Evolutionary conservation across 2,113 vertebrate species (phyloP).

Genomic region (Oreochromis aureus): DNA sequence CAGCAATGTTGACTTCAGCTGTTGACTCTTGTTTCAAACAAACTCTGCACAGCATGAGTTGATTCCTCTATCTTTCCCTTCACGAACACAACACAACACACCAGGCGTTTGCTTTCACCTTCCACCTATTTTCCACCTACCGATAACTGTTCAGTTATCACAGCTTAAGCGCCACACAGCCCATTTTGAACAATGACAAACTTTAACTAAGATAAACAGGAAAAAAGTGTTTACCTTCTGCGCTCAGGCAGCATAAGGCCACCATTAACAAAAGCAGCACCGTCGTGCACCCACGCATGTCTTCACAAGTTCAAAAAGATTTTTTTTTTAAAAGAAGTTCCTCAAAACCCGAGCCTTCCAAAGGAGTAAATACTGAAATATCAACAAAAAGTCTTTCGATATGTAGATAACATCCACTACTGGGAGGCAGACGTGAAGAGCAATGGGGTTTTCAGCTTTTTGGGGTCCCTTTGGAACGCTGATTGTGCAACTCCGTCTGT

Average conservation of each 20-base stretch:
- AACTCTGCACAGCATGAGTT: background rate
- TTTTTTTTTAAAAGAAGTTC: background rate
- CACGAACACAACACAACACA: background rate
- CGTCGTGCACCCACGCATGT: conserved; percentile 87
- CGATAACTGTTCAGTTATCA: background rate
- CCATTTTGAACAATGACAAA: background rate
- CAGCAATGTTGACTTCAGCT: background rate
- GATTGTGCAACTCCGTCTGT: conserved; percentile 47
- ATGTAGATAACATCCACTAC: conserved; percentile 17
- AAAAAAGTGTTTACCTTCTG: conserved; percentile 80
- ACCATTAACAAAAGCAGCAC: conserved; percentile 83
- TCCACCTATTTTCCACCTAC: background rate
- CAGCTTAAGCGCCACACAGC: background rate
- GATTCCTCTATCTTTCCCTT: background rate
- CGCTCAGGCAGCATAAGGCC: conserved; percentile 77
- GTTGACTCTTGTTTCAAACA: background rate
- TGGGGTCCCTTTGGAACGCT: conserved; percentile 9
- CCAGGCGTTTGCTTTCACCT: background rate
- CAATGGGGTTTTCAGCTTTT: background rate
- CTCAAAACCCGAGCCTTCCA: background rate
- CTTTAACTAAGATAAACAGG: background rate
- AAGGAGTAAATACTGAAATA: background rate
- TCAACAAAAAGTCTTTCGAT: background rate
- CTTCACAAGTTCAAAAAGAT: conserved; percentile 1
- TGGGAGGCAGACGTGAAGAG: background rate